phyloP scores from a whole-genome alignment of 2,888 invertebrate genomes.

The Bombyx huttoni region DNA sequence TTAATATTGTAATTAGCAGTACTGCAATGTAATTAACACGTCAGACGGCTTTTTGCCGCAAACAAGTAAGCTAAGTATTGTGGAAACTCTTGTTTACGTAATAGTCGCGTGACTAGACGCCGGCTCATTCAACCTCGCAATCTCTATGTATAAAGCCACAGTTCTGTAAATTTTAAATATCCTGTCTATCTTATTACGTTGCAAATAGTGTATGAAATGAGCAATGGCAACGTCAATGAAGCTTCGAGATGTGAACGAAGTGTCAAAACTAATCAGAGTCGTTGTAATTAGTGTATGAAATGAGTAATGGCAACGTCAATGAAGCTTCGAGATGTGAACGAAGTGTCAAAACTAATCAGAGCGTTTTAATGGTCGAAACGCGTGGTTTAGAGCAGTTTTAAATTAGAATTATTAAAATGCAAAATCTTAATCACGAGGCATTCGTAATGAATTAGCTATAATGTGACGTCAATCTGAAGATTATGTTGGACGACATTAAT shows the following conservation, averaged over 20 bases:
- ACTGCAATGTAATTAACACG: conserved; percentile 59
- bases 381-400: too few relatives aligned
- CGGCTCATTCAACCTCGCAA: conserved; percentile 48
- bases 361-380: too few relatives aligned
- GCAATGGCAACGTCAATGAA: too few relatives aligned
- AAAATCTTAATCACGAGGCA: too few relatives aligned
- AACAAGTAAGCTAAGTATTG: conserved; percentile 47
- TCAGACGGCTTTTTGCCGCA: conserved; percentile 51
- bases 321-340: too few relatives aligned
- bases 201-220: not conserved
- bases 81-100: conserved; percentile 52
- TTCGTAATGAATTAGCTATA: too few relatives aligned
- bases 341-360: too few relatives aligned
- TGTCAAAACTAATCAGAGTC: not conserved
- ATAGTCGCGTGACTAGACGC: conserved; percentile 50
- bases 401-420: too few relatives aligned
- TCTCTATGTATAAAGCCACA: conserved; percentile 1
- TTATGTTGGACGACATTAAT: not conserved
- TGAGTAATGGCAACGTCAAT: too few relatives aligned
- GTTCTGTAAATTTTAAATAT: not conserved
- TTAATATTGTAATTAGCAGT: conserved; percentile 43
- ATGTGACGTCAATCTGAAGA: not conserved
- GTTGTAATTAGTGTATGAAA: conserved; percentile 1
- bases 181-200: conserved; percentile 7
- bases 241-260: too few relatives aligned